Evolutionary conservation across 2,888 invertebrate species (phyloP), one percentile per base, ranked within the genome.

Genomic region (Caprella mutica): DNA sequence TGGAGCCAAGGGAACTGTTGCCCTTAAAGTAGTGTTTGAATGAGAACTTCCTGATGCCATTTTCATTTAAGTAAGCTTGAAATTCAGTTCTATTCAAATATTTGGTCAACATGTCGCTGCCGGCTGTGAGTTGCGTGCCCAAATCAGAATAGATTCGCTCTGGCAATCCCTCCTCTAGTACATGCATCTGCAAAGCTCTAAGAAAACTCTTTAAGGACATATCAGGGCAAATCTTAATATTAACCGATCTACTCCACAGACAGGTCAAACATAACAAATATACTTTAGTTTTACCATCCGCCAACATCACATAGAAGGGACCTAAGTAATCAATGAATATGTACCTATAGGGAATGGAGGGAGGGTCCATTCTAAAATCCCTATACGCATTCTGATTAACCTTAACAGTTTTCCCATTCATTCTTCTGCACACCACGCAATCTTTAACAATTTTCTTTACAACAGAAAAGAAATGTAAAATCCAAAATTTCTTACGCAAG

Each of bases 11-110:
- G 2, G 19, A 29, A 54, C 35, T 43, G 21, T 35, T 29, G 3
- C 54, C 54, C 23, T 54, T 54, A 29, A 33, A 43, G 24, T 44
- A 54, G 14, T 54, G 54, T 1, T 54, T 44, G 33, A 54, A 54
- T 1, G n/a, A 19, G 8, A 54, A 29, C 2, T 8, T 19, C 23
- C 21, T 1, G 1, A 54, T 19, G 2, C 43, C 54, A 19, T 54
- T 54, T 4, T 54, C 54, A n/a, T 42, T 5, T 6, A 54, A 30
- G 29, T 54, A 44, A 2, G 27, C 9, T 6, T 44, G 29, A 23
- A 44, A 30, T 4, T 54, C 54, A 2, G 5, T 6, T 17, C 29
- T 43, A 14, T 54, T 27, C 4, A 54, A 24, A 6, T 19, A 44
- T 21, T 27, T 24, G 5, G 9, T 21, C 2, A 54, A 21, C 4